These are phyloP conservation scores for Myotis vivesi DNA, from an alignment of 2,797 vertebrate genomes.

Conservation along the genomic window DNA sequence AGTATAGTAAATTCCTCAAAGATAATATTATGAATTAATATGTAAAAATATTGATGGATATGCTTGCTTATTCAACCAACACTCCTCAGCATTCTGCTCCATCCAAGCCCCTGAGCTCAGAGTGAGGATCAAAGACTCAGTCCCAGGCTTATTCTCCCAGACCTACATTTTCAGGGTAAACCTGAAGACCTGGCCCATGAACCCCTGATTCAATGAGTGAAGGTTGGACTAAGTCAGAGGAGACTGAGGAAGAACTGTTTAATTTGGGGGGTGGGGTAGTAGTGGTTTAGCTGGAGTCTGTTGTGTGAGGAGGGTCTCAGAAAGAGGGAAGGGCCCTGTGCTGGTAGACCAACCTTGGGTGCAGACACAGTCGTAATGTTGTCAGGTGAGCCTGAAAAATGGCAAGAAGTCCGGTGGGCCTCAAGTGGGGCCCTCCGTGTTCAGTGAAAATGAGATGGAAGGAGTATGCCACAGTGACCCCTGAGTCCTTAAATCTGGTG, in stretches of 20 bases:
- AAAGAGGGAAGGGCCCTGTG: neutral
- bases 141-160: neutral
- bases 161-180: neutral
- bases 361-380: accelerated
- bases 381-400: neutral
- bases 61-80: neutral
- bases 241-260: neutral
- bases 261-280: neutral
- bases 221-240: neutral
- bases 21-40: neutral
- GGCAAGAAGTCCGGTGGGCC: neutral
- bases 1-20: neutral
- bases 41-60: neutral
- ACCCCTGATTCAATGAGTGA: neutral
- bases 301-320: neutral
- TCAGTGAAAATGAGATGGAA: neutral
- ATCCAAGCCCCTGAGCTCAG: neutral
- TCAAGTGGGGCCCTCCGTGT: neutral
- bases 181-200: neutral
- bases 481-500: neutral
- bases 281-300: neutral
- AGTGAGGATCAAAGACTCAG: neutral
- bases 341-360: neutral
- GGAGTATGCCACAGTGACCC: neutral
- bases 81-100: neutral